Percentiles rank a stretch among this genome's conserved stretches.
Conservation (phyloP, 1,140 invertebrate genomes). For the Hyles euphorbiae region DNA sequence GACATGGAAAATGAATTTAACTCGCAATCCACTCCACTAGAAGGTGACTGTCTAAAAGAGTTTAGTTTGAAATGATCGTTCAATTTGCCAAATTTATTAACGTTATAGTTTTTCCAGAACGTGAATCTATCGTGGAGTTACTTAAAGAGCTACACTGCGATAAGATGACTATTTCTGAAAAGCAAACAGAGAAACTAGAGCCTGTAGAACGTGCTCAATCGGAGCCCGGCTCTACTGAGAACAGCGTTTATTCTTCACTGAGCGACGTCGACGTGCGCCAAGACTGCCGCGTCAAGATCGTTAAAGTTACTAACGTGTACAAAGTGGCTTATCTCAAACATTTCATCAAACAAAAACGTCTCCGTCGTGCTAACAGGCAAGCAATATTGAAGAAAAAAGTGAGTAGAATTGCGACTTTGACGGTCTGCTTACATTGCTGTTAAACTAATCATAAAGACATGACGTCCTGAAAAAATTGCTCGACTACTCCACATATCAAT, state of each 20-base stretch:
- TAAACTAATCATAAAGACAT: too few relatives aligned
- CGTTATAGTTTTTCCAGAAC: constrained; percentile 37
- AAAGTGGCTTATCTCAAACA: constrained; percentile 61
- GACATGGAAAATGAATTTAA: constrained; percentile 24
- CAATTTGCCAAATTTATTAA: background rate
- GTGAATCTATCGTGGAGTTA: constrained; percentile 44
- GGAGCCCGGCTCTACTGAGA: constrained; percentile 23
- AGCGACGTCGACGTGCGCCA: constrained; percentile 38
- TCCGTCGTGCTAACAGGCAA: constrained; percentile 47
- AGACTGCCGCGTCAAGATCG: constrained; percentile 56
- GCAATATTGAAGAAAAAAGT: constrained; percentile 63
- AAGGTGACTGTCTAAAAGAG: constrained; percentile 29
- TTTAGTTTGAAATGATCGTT: background rate
- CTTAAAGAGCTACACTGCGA: constrained; percentile 48
- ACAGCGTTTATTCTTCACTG: constrained; percentile 42
- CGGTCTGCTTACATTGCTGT: too few relatives aligned
- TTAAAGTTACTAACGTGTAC: constrained; percentile 65
- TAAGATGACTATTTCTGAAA: constrained; percentile 18
- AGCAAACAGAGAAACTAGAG: constrained; percentile 24
- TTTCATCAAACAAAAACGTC: constrained; percentile 57
- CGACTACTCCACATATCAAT: too few relatives aligned
- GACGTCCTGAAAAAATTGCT: too few relatives aligned
- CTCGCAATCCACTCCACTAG: constrained; percentile 24
- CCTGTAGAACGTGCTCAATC: constrained; percentile 23
- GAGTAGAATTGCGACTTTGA: background rate